Evolutionary conservation across 2,113 vertebrate genomes (phyloP).

Genomic region (Dascyllus trimaculatus): DNA sequence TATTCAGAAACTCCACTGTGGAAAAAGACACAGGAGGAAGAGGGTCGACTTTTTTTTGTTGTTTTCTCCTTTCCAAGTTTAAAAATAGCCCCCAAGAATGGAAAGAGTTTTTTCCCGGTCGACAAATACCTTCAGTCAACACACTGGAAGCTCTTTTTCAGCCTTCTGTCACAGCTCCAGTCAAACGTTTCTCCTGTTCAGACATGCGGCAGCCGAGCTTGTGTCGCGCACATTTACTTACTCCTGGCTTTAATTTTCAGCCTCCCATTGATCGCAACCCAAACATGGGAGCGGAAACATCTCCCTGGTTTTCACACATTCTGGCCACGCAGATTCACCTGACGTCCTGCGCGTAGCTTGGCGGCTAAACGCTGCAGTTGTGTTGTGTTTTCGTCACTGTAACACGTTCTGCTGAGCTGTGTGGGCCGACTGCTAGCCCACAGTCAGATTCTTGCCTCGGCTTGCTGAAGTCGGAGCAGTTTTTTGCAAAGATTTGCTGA

Average conservation of each 20-base stretch:
- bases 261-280: neutral
- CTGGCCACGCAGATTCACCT: neutral
- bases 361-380: neutral
- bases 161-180: neutral
- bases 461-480: slow-evolving; percentile 33
- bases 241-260: neutral
- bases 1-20: slow-evolving; percentile 40
- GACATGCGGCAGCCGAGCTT: slow-evolving; percentile 22
- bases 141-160: neutral
- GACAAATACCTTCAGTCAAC: neutral
- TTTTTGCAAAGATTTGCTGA: slow-evolving; percentile 22
- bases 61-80: slow-evolving; percentile 22
- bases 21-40: slow-evolving; percentile 47
- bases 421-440: slow-evolving; percentile 11
- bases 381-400: neutral
- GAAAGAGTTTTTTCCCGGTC: slow-evolving; percentile 1
- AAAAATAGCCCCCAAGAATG: slow-evolving; percentile 33
- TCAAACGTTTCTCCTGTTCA: slow-evolving; percentile 25
- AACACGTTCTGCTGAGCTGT: neutral
- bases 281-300: neutral
- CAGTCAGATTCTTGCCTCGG: slow-evolving; percentile 13
- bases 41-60: neutral
- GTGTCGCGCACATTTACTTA: neutral
- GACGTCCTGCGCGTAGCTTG: neutral
- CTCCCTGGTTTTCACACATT: neutral